Percentiles rank a stretch among this genome's conserved stretches.
phyloP scores from a whole-genome alignment of 2,888 invertebrate species.

The Cantharis rustica region DNA sequence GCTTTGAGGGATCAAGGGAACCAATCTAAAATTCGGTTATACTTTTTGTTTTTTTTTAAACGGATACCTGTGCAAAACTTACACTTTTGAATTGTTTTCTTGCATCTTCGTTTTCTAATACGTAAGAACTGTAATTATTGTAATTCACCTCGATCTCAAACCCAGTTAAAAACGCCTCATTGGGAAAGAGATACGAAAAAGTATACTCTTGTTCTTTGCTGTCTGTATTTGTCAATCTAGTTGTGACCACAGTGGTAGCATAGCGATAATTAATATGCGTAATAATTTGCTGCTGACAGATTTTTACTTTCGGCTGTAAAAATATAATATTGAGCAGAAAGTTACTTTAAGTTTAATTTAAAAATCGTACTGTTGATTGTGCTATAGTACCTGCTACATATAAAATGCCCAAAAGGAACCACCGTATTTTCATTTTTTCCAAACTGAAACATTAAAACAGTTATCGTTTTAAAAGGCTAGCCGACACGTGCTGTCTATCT shows the following conservation, averaged over 20 bases:
- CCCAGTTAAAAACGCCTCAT: conserved; percentile 71
- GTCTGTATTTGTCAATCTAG: conserved; percentile 66
- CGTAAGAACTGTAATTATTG: conserved; percentile 66
- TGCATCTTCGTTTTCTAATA: conserved; percentile 68
- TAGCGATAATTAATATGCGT: conserved; percentile 69
- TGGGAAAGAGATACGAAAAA: conserved; percentile 64
- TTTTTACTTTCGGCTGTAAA: too few species aligned
- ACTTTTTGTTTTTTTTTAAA: neutral
- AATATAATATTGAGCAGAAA: too few species aligned
- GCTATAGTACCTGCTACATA: too few species aligned
- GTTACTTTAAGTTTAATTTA: too few species aligned
- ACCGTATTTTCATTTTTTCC: too few species aligned
- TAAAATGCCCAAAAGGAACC: too few species aligned
- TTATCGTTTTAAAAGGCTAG: too few species aligned
- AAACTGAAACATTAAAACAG: too few species aligned
- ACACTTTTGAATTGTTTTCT: conserved; percentile 56
- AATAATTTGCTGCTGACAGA: conserved; percentile 62
- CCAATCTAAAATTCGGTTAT: neutral
- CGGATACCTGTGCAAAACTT: neutral
- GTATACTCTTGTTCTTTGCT: conserved; percentile 63
- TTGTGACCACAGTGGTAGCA: conserved; percentile 67
- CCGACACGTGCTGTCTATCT: too few species aligned
- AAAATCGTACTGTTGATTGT: too few species aligned
- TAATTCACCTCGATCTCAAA: conserved; percentile 70
- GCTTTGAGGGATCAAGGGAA: neutral